A percentile compares a stretch with the other conserved stretches of the same genome.
Evolutionary conservation across 1,140 invertebrate genomes (phyloP).

Genomic region (Lepidurus couesii): DNA sequence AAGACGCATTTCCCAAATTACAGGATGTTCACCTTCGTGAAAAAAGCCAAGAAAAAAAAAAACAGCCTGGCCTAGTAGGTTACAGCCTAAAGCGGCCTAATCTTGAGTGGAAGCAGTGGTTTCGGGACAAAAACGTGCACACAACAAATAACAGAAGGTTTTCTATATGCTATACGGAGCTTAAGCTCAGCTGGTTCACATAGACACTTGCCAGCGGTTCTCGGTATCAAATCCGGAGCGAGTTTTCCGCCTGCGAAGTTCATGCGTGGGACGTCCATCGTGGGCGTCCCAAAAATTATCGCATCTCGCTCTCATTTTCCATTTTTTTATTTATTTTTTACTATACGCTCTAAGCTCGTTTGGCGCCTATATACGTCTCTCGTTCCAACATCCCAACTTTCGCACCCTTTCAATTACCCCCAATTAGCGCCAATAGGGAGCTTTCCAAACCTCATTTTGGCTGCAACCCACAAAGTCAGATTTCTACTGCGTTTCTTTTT

Average conservation of each 20-base stretch:
- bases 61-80: background rate
- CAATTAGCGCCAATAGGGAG: too few relatives aligned
- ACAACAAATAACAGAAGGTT: background rate
- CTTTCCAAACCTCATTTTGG: too few relatives aligned
- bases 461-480: too few relatives aligned
- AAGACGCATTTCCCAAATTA: background rate
- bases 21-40: background rate
- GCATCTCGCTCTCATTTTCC: background rate
- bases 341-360: background rate
- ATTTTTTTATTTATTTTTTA: background rate
- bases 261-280: slow-evolving; percentile 1
- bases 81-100: background rate
- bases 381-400: background rate
- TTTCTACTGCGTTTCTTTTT: too few relatives aligned
- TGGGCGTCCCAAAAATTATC: background rate
- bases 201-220: background rate
- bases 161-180: background rate
- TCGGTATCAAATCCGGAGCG: background rate
- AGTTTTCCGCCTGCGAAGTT: background rate
- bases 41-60: background rate
- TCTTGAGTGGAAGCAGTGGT: background rate
- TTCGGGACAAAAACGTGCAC: background rate
- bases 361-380: background rate
- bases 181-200: background rate
- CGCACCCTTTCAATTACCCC: too few relatives aligned